Conservation (phyloP, 2,797 vertebrate genomes). For the Parauchenoglanis punctatus region DNA sequence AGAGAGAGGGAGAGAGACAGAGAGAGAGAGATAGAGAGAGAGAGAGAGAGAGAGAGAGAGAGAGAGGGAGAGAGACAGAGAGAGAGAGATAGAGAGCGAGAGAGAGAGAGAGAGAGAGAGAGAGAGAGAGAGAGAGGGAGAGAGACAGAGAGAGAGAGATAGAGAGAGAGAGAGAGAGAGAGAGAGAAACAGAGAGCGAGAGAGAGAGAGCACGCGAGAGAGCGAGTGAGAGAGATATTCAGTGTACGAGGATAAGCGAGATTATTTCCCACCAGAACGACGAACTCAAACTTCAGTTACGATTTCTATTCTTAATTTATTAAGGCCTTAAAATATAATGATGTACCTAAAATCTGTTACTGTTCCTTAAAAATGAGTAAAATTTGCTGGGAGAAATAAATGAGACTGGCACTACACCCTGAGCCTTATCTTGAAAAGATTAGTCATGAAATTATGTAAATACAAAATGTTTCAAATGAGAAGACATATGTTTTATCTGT, state of each 20-base stretch:
- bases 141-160: not conserved
- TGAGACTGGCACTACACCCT: too few species aligned
- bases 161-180: not conserved
- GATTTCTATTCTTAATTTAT: not conserved
- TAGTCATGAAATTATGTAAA: not conserved
- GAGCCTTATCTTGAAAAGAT: not conserved
- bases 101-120: not conserved
- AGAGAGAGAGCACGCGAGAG: not conserved
- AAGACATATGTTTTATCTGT: not conserved
- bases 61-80: not conserved
- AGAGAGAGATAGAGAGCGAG: too few species aligned
- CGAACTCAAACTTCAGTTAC: not conserved
- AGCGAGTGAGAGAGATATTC: conserved; percentile 22
- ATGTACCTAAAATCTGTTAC: not conserved
- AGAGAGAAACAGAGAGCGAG: not conserved
- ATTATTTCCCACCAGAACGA: conserved; percentile 19
- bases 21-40: not conserved
- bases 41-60: conserved; percentile 15
- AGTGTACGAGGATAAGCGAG: conserved; percentile 35
- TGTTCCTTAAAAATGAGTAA: not conserved
- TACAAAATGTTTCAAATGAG: not conserved
- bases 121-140: not conserved
- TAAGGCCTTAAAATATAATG: not conserved
- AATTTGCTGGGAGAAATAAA: not conserved
- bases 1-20: not conserved